A percentile compares a stretch with the other conserved stretches of the same genome.
phyloP scores from a whole-genome alignment of 2,797 vertebrate species.

The Threskiornis aethiopicus region DNA sequence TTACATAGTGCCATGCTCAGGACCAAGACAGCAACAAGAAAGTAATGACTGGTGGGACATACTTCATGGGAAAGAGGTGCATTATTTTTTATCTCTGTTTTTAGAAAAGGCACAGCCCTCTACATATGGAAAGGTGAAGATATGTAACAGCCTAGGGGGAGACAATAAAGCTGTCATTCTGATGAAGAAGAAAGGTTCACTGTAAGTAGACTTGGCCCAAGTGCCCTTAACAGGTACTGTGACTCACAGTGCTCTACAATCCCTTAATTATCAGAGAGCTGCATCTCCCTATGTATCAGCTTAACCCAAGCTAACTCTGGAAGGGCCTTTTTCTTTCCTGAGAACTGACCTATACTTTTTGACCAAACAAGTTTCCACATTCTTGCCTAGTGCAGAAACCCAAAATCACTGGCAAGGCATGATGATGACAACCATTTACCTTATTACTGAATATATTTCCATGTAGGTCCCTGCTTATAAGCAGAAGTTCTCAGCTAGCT shows the following conservation, averaged over 20 bases:
- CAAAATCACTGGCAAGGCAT: background rate
- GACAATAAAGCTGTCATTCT: background rate
- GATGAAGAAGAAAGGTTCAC: background rate
- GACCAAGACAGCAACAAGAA: background rate
- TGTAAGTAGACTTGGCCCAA: background rate
- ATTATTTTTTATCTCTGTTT: background rate
- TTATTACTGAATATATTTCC: background rate
- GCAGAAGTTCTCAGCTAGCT: background rate
- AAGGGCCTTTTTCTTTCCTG: background rate
- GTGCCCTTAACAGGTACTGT: background rate
- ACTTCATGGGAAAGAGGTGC: background rate
- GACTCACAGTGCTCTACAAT: background rate
- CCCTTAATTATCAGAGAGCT: background rate
- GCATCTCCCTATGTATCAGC: background rate
- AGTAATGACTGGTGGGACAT: background rate
- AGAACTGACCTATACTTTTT: background rate
- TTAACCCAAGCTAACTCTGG: background rate
- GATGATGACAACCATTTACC: background rate
- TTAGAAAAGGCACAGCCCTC: background rate
- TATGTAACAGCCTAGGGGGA: background rate
- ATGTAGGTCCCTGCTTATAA: background rate
- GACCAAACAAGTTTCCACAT: background rate
- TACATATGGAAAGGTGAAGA: background rate
- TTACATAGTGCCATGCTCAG: background rate
- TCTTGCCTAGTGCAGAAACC: background rate